phyloP scores from a whole-genome alignment of 2,888 invertebrate genomes.

The Desoria tigrina region DNA sequence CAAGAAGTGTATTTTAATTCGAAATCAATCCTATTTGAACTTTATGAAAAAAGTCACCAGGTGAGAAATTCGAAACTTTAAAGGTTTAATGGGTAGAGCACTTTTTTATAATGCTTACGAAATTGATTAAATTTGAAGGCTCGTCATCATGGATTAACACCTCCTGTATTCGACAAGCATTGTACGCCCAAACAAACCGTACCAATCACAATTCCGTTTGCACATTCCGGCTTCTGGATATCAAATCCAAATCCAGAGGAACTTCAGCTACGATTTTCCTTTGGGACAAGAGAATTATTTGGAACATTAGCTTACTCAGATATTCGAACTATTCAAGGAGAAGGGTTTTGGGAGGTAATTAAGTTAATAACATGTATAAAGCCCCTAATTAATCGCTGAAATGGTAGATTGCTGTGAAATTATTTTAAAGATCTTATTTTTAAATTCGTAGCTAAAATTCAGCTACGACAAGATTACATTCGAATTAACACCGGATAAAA shows the following conservation, averaged over 20 bases:
- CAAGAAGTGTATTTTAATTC: slow-evolving; percentile 93
- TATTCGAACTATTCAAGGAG: slow-evolving; percentile 69
- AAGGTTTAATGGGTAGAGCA: neutral
- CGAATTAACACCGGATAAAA: slow-evolving; percentile 69
- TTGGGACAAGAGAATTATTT: slow-evolving; percentile 78
- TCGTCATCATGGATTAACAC: slow-evolving; percentile 38
- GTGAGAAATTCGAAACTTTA: slow-evolving; percentile 57
- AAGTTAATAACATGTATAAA: slow-evolving; percentile 53
- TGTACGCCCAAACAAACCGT: slow-evolving; percentile 65
- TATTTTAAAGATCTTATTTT: too few relatives aligned
- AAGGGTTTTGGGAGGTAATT: slow-evolving; percentile 89
- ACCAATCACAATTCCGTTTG: slow-evolving; percentile 87
- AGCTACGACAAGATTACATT: slow-evolving; percentile 84
- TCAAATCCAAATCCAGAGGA: slow-evolving; percentile 81
- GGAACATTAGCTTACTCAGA: slow-evolving; percentile 84
- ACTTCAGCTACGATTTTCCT: slow-evolving; percentile 79
- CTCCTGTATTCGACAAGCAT: slow-evolving; percentile 38
- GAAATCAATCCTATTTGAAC: slow-evolving; percentile 83
- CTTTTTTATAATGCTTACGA: neutral
- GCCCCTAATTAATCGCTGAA: neutral
- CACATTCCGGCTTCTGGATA: slow-evolving; percentile 73
- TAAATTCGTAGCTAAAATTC: slow-evolving; percentile 66
- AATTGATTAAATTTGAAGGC: slow-evolving; percentile 24
- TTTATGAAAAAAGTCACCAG: slow-evolving; percentile 81
- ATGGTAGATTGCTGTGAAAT: too few relatives aligned